phyloP scores from a whole-genome alignment of 2,113 vertebrate species.

The Nyctereutes procyonoides region DNA sequence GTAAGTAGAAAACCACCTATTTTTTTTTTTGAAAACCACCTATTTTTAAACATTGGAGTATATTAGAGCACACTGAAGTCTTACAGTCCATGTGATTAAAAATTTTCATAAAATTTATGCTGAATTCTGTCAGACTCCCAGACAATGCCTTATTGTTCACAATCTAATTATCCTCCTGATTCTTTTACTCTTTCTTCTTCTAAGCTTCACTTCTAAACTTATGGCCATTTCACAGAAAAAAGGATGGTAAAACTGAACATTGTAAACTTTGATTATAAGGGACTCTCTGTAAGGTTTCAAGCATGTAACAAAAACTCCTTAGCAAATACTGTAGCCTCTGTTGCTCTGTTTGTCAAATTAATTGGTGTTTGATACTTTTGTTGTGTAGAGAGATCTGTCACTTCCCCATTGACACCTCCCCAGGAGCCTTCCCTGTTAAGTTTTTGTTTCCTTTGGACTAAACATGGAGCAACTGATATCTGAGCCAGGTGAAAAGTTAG shows the following conservation, averaged over 20 bases:
- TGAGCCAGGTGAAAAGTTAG: not conserved
- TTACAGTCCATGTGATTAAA: constrained; percentile 26
- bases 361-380: not conserved
- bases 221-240: not conserved
- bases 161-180: not conserved
- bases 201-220: not conserved
- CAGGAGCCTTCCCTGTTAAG: not conserved
- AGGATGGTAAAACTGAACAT: not conserved
- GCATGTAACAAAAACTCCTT: not conserved
- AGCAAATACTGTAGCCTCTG: not conserved
- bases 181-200: not conserved
- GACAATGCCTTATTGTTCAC: not conserved
- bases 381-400: not conserved
- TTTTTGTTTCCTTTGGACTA: constrained; percentile 26
- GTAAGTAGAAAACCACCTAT: not conserved
- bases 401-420: constrained; percentile 37
- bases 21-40: not conserved
- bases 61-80: not conserved
- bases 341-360: not conserved
- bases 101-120: not conserved
- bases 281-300: not conserved
- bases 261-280: not conserved
- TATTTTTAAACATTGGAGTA: not conserved
- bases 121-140: not conserved
- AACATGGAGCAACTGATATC: constrained; percentile 6